Base-by-base conservation (phyloP, 1,140 invertebrate species). In the Drosophila melanogaster region DNA sequence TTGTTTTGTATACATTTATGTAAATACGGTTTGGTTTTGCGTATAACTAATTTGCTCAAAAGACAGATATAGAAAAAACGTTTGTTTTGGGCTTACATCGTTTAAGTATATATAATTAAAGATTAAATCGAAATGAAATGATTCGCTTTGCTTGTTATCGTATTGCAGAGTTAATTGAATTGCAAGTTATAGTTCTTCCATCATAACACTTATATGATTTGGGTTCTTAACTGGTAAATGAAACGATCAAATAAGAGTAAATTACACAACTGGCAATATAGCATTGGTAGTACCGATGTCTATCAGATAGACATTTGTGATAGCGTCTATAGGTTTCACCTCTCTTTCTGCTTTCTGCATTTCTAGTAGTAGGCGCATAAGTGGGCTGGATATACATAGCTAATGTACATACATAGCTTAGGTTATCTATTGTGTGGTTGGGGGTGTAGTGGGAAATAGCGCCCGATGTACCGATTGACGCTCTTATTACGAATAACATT, bases 271-370 rank as follows among this genome's bases (percentile, higher is more conserved):
- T 58, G 66, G 60, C 71, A 79, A 67, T 75, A 69, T 81, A 74
- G 65, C 64, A 80, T 67, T 61, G 61, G 65, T 66, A 66, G 26
- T 65, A 4, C 37, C 41, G 30, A 30, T 8, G 56, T 56, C 64
- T 70, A 70, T 70, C 59, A 67, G 51, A 50, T 73, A 55, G 74
- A 56, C 76, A 65, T 72, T 54, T 69, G 50, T 71, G 65, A 84
- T 77, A 85, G 77, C 67, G 65, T 80, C 81, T 77, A 80, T 85
- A 85, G 81, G 81, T 77, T 77, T 85, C 73, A 66, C 69, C 77
- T 66, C 38, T 49, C 61, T 41, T 54, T 54, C 50, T 58, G 67
- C 51, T 72, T 33, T 40, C 37, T 17, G 50, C 44, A 53, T 75
- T 72, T 46, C 73, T 74, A 79, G 58, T 80, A 77, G 75, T 73